These are phyloP conservation scores for Lichenostomus cassidix DNA, from an alignment of 2,113 vertebrate species.

Conservation along the genomic window DNA sequence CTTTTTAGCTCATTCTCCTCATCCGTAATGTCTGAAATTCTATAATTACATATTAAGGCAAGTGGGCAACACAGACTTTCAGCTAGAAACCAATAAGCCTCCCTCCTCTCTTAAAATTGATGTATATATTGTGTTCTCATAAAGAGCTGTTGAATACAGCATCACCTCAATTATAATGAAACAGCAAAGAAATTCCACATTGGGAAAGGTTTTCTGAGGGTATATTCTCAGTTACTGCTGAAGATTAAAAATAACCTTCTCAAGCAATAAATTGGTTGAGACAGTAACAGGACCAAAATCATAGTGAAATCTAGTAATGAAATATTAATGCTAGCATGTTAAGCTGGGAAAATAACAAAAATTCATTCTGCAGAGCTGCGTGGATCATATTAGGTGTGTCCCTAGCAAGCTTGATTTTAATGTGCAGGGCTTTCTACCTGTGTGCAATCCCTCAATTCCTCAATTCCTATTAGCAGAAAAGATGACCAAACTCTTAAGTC, in stretches of 20 bases:
- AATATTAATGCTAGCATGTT: slow-evolving; percentile 67
- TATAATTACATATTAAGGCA: not conserved
- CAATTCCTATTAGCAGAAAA: slow-evolving; percentile 25
- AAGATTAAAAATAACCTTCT: slow-evolving; percentile 69
- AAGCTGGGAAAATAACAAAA: slow-evolving; percentile 58
- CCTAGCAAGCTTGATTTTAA: slow-evolving; percentile 4
- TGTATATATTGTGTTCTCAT: not conserved
- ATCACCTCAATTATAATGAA: slow-evolving; percentile 35
- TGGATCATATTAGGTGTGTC: slow-evolving; percentile 3
- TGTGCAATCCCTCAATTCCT: not conserved
- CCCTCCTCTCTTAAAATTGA: not conserved
- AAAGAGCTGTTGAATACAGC: slow-evolving; percentile 24
- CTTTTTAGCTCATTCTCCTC: not conserved
- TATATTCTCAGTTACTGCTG: slow-evolving; percentile 51
- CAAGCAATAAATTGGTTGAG: slow-evolving; percentile 67
- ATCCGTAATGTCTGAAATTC: not conserved
- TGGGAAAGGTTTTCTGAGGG: slow-evolving; percentile 59
- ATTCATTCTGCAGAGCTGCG: slow-evolving; percentile 36
- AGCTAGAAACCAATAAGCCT: not conserved
- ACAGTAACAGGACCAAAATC: slow-evolving; percentile 68
- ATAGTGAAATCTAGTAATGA: slow-evolving; percentile 64
- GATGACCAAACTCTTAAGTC: slow-evolving; percentile 34
- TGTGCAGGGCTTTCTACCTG: not conserved
- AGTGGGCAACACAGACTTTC: not conserved
- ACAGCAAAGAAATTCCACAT: slow-evolving; percentile 27